Percentiles rank a stretch among this genome's conserved stretches.
phyloP scores from a whole-genome alignment of 2,113 vertebrate species.

The Cyanoderma ruficeps region DNA sequence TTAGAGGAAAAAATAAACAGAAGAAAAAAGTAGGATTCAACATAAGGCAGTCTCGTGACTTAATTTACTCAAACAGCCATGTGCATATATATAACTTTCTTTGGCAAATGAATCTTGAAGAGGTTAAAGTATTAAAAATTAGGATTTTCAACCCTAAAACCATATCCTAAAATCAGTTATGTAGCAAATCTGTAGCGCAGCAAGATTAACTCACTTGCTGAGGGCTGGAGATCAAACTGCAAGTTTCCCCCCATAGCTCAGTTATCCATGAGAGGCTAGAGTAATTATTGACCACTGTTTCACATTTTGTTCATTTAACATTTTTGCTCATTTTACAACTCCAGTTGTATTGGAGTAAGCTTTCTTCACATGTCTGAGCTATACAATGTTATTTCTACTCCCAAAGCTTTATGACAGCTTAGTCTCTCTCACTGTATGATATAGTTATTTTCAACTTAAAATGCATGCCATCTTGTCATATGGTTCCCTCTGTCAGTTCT shows the following conservation, averaged over 20 bases:
- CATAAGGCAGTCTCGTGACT: neutral
- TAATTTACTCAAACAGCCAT: neutral
- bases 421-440: neutral
- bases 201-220: neutral
- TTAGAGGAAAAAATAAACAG: neutral
- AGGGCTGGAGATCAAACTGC: neutral
- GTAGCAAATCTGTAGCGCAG: neutral
- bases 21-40: neutral
- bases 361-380: neutral
- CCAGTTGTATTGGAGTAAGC: neutral
- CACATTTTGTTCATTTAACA: neutral
- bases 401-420: neutral
- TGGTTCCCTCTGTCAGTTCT: neutral
- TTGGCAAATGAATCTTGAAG: neutral
- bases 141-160: neutral
- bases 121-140: neutral
- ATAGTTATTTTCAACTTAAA: neutral
- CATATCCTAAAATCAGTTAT: neutral
- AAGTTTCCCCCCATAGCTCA: neutral
- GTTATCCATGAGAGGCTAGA: neutral
- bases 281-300: neutral
- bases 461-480: neutral
- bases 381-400: neutral
- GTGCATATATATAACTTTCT: neutral
- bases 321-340: neutral